Conservation (phyloP, 2,888 invertebrate genomes). For the Pollenia amentaria region DNA sequence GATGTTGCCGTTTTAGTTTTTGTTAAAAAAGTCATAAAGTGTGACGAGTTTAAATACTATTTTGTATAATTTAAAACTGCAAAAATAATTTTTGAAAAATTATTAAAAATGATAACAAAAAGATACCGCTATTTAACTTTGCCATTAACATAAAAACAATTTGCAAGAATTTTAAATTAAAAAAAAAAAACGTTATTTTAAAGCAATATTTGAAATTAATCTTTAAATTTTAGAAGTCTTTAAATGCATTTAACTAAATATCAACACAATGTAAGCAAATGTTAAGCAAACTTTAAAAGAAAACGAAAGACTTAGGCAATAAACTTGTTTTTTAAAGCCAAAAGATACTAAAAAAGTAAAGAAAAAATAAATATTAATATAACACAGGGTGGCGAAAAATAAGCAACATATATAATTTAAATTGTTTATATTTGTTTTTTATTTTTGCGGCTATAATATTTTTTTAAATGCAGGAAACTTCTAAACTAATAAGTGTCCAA, state of each 20-base stretch:
- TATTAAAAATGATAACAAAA: not conserved
- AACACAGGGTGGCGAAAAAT: too few species aligned
- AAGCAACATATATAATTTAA: too few species aligned
- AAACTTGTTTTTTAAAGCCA: not conserved
- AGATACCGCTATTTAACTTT: not conserved
- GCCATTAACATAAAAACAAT: not conserved
- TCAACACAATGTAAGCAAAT: too few species aligned
- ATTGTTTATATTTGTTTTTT: too few species aligned
- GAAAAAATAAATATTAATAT: too few species aligned
- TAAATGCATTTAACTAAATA: not conserved
- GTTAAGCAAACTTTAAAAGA: not conserved
- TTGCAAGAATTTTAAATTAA: conserved; percentile 8
- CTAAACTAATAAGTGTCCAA: too few species aligned
- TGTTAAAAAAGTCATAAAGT: conserved; percentile 14
- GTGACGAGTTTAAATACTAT: conserved; percentile 45
- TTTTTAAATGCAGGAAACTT: too few species aligned
- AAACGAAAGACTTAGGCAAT: conserved; percentile 10
- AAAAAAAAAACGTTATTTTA: too few species aligned
- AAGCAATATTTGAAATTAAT: not conserved
- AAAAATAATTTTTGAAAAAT: not conserved
- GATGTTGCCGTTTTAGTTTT: not conserved
- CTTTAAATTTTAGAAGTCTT: not conserved
- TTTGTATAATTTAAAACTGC: not conserved
- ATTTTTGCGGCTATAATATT: too few species aligned
- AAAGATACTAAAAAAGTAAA: too few species aligned